Evolutionary conservation across 2,888 invertebrate genomes (phyloP).

Genomic region (Galerucella calmariensis): DNA sequence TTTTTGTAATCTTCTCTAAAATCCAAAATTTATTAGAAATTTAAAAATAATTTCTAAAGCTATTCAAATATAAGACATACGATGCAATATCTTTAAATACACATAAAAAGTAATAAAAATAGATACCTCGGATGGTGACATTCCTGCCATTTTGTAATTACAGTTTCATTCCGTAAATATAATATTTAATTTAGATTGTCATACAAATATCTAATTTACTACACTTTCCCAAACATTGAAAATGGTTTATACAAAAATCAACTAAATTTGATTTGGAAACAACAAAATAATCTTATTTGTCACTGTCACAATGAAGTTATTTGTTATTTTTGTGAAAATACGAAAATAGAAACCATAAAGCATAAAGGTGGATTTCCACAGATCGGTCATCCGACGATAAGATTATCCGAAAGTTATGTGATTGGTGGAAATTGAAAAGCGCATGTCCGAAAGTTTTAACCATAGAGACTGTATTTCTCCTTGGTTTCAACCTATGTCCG

Average conservation of each 20-base stretch:
- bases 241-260: slow-evolving; percentile 26
- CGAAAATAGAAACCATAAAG: no score
- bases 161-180: slow-evolving; percentile 39
- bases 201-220: slow-evolving; percentile 21
- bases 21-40: slow-evolving; percentile 18
- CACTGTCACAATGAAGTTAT: slow-evolving; percentile 30
- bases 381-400: no score
- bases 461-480: no score
- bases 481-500: no score
- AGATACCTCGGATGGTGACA: slow-evolving; percentile 79
- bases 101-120: neutral
- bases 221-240: slow-evolving; percentile 19
- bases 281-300: slow-evolving; percentile 36
- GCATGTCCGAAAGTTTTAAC: no score
- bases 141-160: slow-evolving; percentile 74
- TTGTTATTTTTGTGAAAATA: neutral
- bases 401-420: no score
- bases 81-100: neutral
- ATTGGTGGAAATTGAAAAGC: no score
- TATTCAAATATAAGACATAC: neutral
- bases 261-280: slow-evolving; percentile 33
- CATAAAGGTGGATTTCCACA: no score
- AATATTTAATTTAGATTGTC: slow-evolving; percentile 16
- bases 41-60: neutral
- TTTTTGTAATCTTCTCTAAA: slow-evolving; percentile 89